Evolutionary conservation across 2,797 vertebrate species (phyloP), one percentile per base, ranked within the genome.

Genomic region (Diplodus sargus): DNA sequence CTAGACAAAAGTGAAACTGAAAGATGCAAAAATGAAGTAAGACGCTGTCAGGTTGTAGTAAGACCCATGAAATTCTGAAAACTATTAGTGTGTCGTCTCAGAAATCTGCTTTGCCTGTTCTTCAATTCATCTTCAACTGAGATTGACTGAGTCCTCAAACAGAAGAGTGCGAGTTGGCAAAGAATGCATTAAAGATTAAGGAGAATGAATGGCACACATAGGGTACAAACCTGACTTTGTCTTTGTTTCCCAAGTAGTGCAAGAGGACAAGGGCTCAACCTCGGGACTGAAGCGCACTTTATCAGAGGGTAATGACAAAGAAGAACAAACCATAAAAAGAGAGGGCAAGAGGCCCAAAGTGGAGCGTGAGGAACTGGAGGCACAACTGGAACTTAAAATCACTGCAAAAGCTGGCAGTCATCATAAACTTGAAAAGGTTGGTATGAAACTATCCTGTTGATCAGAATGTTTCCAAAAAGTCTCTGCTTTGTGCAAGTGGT

Each of bases 371-470:
- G 97, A 98, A 85, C 95, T 98, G 85, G 98, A 99, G 89, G 97
- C 97, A 77, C 96, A 99, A 79, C 90, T 99, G 85, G 95, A 99
- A 94, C 93, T 99, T 34, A 99, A 99, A 93, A 98, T 99, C 87
- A 98, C 97, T 69, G 92, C 93, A 89, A 90, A 94, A 69, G 91
- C 96, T 81, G 95, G 91, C 91, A 96, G 89, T 89, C 97, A 93
- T 91, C 89, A 92, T 86, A 98, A 97, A 90, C 93, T 99, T 63
- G 96, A 98, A 92, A 97, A 97, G 96, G 98, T 94, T 76, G 57
- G 86, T 82, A n/a, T 70, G 61, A 16, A 42, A 23, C 51, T 58
- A 0, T n/a, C 4, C 14, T 45, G 20, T 17, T 18, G n/a, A 18
- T 14, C 16, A 15, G 3, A 14, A 10, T 16, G 34, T 13, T 28